phyloP scores from a whole-genome alignment of 2,888 invertebrate species.

The Steinernema scapterisci region DNA sequence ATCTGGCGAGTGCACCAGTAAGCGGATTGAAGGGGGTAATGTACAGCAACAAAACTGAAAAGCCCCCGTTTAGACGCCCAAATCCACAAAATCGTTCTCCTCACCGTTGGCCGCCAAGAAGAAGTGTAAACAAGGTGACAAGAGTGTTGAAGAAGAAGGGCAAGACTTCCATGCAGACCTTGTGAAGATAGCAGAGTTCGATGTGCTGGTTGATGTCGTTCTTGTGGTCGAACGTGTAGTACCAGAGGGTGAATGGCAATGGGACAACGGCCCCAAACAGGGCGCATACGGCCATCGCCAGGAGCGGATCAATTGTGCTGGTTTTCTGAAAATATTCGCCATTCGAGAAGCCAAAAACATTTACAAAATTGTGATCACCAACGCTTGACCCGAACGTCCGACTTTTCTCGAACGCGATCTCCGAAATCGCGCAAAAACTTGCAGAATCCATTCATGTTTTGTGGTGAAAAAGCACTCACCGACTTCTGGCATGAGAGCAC shows the following conservation, averaged over 20 bases:
- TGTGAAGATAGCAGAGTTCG: constrained; percentile 50
- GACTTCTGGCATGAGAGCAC: constrained; percentile 50
- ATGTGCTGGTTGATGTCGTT: constrained; percentile 47
- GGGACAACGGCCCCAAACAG: constrained; percentile 52
- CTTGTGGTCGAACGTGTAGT: constrained; percentile 50
- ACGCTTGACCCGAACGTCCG: too few species aligned
- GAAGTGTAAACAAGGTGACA: constrained; percentile 52
- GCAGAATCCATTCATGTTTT: too few species aligned
- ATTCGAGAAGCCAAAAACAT: too few species aligned
- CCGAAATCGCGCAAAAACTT: too few species aligned
- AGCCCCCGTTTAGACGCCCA: background rate
- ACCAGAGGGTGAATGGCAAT: constrained; percentile 55
- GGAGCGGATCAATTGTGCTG: constrained; percentile 50
- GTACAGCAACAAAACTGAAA: constrained; percentile 53
- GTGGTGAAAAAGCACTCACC: constrained; percentile 41
- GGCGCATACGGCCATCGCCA: constrained; percentile 54
- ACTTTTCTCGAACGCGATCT: too few species aligned
- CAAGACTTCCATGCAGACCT: constrained; percentile 55
- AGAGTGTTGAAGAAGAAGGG: constrained; percentile 58
- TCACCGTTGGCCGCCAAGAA: constrained; percentile 51
- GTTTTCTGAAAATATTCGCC: constrained; percentile 46
- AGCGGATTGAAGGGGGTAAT: constrained; percentile 52
- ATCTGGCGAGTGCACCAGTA: constrained; percentile 48
- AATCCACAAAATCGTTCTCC: background rate
- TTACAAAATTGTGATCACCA: too few species aligned